phyloP scores from a whole-genome alignment of 2,888 invertebrate species.

The Ophion costatus region DNA sequence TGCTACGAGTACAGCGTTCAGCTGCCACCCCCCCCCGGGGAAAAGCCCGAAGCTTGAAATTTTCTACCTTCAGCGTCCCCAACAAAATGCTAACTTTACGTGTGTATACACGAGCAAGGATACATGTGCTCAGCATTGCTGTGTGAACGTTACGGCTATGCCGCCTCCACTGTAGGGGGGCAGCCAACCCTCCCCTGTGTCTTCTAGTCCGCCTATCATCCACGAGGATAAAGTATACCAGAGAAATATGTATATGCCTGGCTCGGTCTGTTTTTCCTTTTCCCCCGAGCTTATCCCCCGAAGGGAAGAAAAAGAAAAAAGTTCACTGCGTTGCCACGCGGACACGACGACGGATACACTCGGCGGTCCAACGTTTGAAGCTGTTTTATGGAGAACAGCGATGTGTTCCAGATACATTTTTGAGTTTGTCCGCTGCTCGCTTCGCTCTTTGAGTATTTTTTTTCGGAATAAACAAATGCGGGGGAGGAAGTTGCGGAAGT shows the following conservation, averaged over 20 bases:
- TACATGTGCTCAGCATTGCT: background rate
- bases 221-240: conserved; percentile 61
- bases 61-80: conserved; percentile 50
- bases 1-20: conserved; percentile 19
- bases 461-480: background rate
- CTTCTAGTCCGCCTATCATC: background rate
- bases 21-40: background rate
- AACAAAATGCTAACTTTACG: conserved; percentile 28
- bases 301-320: background rate
- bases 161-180: background rate
- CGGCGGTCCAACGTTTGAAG: conserved; percentile 38
- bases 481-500: background rate
- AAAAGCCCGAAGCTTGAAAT: conserved; percentile 41
- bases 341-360: conserved; percentile 40
- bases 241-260: conserved; percentile 64
- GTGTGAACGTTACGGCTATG: background rate
- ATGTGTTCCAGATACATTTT: conserved; percentile 31
- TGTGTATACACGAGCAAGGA: background rate
- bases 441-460: background rate
- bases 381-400: conserved; percentile 48
- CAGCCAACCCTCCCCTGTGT: conserved; percentile 8
- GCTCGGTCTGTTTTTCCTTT: conserved; percentile 39
- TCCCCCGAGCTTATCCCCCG: conserved; percentile 4
- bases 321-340: background rate
- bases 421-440: background rate